Conservation (phyloP, 2,888 invertebrate species). For the Azorinus chamasolen region DNA sequence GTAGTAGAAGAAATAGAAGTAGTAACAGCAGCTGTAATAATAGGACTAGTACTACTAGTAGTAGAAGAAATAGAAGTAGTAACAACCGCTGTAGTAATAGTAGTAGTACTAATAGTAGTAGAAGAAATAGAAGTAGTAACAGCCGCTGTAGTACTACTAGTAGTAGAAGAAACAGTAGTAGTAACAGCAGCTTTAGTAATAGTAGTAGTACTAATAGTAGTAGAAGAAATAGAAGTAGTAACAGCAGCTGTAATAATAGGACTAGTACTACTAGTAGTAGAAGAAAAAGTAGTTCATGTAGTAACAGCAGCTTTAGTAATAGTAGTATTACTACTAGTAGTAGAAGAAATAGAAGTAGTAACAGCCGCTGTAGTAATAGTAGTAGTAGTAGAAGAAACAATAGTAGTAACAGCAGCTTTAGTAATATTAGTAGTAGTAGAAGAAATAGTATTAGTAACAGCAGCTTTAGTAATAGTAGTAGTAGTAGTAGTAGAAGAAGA, state of each 20-base stretch:
- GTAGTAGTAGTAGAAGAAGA: neutral
- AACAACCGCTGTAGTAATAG: no score
- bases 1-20: no score
- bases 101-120: no score
- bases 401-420: neutral
- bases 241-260: no score
- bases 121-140: neutral
- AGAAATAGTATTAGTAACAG: neutral
- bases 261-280: neutral
- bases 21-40: no score
- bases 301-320: neutral
- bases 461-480: conserved; percentile 5
- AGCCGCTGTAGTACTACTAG: neutral
- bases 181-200: no score
- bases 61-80: no score
- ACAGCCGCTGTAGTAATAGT: neutral
- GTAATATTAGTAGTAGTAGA: conserved; percentile 1
- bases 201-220: no score
- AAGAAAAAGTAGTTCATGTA: neutral
- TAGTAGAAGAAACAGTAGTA: no score
- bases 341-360: neutral
- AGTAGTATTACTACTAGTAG: neutral
- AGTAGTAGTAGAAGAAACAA: no score
- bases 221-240: no score
- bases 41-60: no score